phyloP scores from a whole-genome alignment of 2,113 vertebrate species.

The Myiozetetes cayanensis region DNA sequence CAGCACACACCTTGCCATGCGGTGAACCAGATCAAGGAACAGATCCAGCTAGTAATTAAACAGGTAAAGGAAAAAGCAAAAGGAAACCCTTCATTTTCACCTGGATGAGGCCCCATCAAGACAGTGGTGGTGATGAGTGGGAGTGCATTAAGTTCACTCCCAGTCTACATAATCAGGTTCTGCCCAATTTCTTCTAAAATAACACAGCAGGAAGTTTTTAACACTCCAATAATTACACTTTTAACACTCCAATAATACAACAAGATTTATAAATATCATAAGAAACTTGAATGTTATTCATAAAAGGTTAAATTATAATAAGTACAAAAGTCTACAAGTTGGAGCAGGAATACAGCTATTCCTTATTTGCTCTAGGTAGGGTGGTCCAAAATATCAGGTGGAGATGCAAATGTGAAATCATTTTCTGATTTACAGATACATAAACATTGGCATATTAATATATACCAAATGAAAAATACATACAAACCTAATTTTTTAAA shows the following conservation, averaged over 20 bases:
- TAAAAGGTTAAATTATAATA: not conserved
- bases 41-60: not conserved
- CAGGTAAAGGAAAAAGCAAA: not conserved
- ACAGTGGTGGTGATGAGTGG: not conserved
- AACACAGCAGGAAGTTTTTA: not conserved
- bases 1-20: not conserved
- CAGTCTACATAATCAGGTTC: not conserved
- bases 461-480: not conserved
- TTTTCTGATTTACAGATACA: conserved; percentile 25
- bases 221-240: not conserved
- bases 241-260: conserved; percentile 10
- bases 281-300: not conserved
- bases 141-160: not conserved
- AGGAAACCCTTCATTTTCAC: not conserved
- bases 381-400: not conserved
- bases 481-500: not conserved
- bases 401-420: not conserved
- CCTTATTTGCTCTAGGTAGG: not conserved
- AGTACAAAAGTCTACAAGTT: not conserved
- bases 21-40: not conserved
- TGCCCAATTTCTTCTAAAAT: not conserved
- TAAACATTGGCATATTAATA: conserved; percentile 14
- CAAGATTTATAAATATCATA: not conserved
- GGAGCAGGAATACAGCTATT: not conserved
- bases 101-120: not conserved